Evolutionary conservation across 2,113 vertebrate genomes (phyloP), one percentile per base, ranked within the genome.

Genomic region (Pteruthius melanotis): DNA sequence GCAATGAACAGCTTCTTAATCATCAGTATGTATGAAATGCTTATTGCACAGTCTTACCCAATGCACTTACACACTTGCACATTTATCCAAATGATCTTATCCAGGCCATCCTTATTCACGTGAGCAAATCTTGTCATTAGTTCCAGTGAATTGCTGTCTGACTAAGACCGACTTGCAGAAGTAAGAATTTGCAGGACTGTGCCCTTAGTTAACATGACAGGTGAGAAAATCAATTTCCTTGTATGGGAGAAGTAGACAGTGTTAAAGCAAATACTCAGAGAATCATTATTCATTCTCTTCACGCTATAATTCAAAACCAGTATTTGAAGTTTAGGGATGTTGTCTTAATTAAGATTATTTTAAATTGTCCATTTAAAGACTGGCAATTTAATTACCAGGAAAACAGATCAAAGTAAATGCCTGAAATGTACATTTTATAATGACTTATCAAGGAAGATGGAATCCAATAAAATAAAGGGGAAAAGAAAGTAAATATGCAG

Each of bases 341-440:
- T 94, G 86, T 96, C 63, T 93, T 96, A 96, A 96, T 95, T 95
- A 93, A 49, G 83, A 95, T 96, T 96, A 94, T 94, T 96, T 94
- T 83, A 96, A 92, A 95, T 94, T 7, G 75, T 57, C 76, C 76
- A 45, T 97, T 85, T 95, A 93, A 95, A 92, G 72, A n/a, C 68
- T 79, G 52, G 86, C 70, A 91, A 95, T 91, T 96, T 95, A 97
- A 97, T 96, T 97, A 95, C 83, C 83, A 81, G 56, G 68, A 80
- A 92, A 89, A 33, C 8, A 94, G 87, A 96, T 97, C 96, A 97
- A 96, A 97, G 94, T 77, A 92, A 91, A 85, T 60, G 72, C 72
- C 84, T 86, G 57, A 95, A 96, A 96, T 44, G 30, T 85, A 65
- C 90, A 66, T 92, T 95, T 92, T 95, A 39, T 83, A 95, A 95